phyloP scores from a whole-genome alignment of 2,888 invertebrate genomes.

The Acronicta psi region DNA sequence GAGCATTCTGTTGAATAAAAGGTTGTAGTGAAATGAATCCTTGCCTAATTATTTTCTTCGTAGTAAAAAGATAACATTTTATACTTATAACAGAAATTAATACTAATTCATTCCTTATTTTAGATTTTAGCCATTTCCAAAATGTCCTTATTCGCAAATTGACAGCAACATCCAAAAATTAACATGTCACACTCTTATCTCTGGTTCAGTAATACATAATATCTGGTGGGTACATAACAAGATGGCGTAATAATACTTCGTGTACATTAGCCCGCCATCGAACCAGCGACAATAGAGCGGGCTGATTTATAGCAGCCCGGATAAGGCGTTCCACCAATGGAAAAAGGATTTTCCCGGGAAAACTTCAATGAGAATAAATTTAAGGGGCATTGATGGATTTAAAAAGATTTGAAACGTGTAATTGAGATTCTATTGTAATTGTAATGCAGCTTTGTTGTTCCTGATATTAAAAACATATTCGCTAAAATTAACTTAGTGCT shows the following conservation, averaged over 20 bases:
- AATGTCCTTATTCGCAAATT: conserved; percentile 22
- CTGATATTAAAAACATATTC: too few species aligned
- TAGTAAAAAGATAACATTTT: too few species aligned
- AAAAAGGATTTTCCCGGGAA: conserved; percentile 76
- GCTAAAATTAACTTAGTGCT: too few species aligned
- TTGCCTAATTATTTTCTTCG: too few species aligned
- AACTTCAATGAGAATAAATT: conserved; percentile 73
- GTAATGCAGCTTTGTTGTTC: conserved; percentile 12
- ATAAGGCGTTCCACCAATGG: conserved; percentile 73
- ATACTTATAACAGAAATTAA: too few species aligned
- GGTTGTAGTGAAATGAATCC: conserved; percentile 18
- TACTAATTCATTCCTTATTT: background rate
- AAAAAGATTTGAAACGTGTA: conserved; percentile 57
- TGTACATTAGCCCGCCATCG: conserved; percentile 76
- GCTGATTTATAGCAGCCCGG: conserved; percentile 79
- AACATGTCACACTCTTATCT: conserved; percentile 59
- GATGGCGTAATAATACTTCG: conserved; percentile 69
- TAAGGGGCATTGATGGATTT: conserved; percentile 67
- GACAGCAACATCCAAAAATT: conserved; percentile 48
- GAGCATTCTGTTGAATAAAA: conserved; percentile 24
- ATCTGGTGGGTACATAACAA: conserved; percentile 57
- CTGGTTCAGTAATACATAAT: conserved; percentile 62
- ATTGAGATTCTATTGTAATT: conserved; percentile 46
- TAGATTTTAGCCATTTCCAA: background rate
- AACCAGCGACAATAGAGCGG: conserved; percentile 73